A percentile compares a stretch with the other conserved stretches of the same genome.
Evolutionary conservation across 1,140 invertebrate genomes (phyloP).

Genomic region (Danaus plexippus): DNA sequence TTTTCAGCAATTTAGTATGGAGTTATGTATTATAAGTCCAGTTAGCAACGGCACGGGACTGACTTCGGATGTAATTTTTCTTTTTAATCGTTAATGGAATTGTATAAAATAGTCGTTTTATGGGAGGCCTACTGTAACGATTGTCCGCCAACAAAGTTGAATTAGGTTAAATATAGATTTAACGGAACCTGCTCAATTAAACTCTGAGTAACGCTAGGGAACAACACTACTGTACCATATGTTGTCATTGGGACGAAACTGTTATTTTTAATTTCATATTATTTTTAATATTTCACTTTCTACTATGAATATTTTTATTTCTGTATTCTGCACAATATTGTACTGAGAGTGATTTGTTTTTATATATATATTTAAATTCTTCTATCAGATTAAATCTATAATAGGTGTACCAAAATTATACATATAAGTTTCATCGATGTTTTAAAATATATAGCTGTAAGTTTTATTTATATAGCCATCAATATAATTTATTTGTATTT

Average conservation of each 20-base stretch:
- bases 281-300: slow-evolving; percentile 9
- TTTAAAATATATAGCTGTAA: background rate
- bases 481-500: too few relatives aligned
- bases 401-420: slow-evolving; percentile 15
- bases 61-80: slow-evolving; percentile 63
- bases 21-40: slow-evolving; percentile 65
- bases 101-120: slow-evolving; percentile 63
- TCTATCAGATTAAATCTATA: slow-evolving; percentile 20
- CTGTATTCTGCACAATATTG: background rate
- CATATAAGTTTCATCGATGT: too few relatives aligned
- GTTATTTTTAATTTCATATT: slow-evolving; percentile 33
- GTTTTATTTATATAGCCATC: slow-evolving; percentile 3
- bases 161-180: slow-evolving; percentile 61
- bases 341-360: too few relatives aligned
- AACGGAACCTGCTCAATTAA: slow-evolving; percentile 66
- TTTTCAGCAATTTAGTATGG: slow-evolving; percentile 58
- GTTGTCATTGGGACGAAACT: slow-evolving; percentile 30
- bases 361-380: background rate
- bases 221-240: slow-evolving; percentile 37
- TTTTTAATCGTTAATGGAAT: slow-evolving; percentile 53
- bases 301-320: slow-evolving; percentile 7
- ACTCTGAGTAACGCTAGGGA: slow-evolving; percentile 57
- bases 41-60: slow-evolving; percentile 59
- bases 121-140: slow-evolving; percentile 56
- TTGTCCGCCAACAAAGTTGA: slow-evolving; percentile 64